Evolutionary conservation across 1,140 invertebrate genomes (phyloP).

Genomic region (Ganaspis sp.): DNA sequence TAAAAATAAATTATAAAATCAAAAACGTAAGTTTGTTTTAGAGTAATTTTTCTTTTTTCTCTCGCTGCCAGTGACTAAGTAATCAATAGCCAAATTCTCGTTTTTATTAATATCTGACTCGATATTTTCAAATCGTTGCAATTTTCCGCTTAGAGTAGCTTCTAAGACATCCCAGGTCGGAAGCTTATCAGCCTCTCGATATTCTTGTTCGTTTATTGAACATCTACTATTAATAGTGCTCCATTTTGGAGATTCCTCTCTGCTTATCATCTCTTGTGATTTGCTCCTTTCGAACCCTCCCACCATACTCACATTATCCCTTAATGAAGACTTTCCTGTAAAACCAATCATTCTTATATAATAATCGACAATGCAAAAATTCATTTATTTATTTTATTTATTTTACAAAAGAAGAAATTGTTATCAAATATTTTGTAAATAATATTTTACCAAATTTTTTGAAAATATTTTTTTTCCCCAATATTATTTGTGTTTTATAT

Average conservation of each 20-base stretch:
- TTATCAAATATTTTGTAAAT: no score
- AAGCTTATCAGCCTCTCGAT: conserved; percentile 51
- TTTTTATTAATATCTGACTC: conserved; percentile 28
- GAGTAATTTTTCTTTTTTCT: conserved; percentile 38
- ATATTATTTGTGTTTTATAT: no score
- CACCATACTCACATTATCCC: conserved; percentile 53
- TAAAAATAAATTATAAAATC: not conserved
- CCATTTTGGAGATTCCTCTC: conserved; percentile 62
- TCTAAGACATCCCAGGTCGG: conserved; percentile 64
- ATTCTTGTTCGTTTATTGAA: conserved; percentile 10
- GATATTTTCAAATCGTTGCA: conserved; percentile 50
- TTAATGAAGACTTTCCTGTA: conserved; percentile 50
- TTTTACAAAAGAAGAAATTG: no score
- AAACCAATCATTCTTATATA: no score
- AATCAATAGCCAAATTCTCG: conserved; percentile 45
- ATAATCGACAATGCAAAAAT: no score
- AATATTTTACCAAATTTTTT: no score
- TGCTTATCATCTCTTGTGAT: conserved; percentile 58
- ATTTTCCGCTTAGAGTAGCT: conserved; percentile 59
- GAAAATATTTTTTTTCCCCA: no score
- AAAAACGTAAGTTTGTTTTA: not conserved
- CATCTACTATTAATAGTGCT: conserved; percentile 45
- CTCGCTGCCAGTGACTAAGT: conserved; percentile 41
- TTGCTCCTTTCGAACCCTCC: conserved; percentile 54
- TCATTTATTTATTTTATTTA: no score